phyloP scores from a whole-genome alignment of 2,797 vertebrate genomes.

The Zenarchopterus dispar region DNA sequence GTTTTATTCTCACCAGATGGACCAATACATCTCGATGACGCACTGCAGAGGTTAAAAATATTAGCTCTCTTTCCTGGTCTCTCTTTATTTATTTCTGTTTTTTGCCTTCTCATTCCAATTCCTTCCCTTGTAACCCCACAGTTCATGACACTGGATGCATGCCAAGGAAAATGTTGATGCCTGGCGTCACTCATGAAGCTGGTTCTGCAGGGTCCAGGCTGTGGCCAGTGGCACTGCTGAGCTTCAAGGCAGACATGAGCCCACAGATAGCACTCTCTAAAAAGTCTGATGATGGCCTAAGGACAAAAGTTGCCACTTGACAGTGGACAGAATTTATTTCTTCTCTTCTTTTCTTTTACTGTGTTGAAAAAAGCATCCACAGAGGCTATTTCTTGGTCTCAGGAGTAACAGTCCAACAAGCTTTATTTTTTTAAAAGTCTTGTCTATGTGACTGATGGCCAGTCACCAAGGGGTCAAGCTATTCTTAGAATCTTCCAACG shows the following conservation, averaged over 20 bases:
- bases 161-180: conserved; percentile 79
- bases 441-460: conserved; percentile 57
- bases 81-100: conserved; percentile 7
- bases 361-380: conserved; percentile 14
- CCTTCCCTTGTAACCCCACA: conserved; percentile 60
- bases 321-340: conserved; percentile 3
- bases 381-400: conserved; percentile 33
- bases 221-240: background rate
- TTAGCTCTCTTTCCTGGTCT: conserved; percentile 58
- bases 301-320: background rate
- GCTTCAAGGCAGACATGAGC: conserved; percentile 8
- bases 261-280: conserved; percentile 34
- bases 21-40: conserved; percentile 60
- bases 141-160: conserved; percentile 70
- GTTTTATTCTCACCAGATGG: conserved; percentile 41
- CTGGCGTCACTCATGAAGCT: conserved; percentile 46
- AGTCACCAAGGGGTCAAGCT: conserved; percentile 52
- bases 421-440: conserved; percentile 43
- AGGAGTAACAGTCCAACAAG: conserved; percentile 38
- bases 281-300: too few relatives aligned
- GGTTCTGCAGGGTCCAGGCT: conserved; percentile 49
- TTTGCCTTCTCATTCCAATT: conserved; percentile 48
- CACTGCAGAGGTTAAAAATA: conserved; percentile 74
- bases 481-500: conserved; percentile 56
- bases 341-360: conserved; percentile 18